Conservation (phyloP, 2,797 vertebrate species). For the Cossypha caffra region DNA sequence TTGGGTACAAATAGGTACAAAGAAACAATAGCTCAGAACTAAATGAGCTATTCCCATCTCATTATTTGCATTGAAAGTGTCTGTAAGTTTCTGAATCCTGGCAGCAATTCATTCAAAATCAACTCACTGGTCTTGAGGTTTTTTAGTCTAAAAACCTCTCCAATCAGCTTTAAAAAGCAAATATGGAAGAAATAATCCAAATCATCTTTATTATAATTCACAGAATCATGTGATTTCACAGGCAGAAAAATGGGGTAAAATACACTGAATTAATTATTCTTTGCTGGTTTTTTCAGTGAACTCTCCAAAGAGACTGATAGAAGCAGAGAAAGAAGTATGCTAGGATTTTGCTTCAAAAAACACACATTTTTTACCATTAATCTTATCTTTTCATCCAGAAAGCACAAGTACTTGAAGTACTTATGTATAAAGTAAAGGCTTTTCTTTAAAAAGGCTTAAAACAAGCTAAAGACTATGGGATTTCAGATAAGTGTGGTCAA, state of each 20-base stretch:
- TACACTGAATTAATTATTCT: not conserved
- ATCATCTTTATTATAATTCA: not conserved
- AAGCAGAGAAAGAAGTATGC: not conserved
- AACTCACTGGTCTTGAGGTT: accelerated
- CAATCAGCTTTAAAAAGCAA: not conserved
- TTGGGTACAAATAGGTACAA: not conserved
- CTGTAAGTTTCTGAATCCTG: not conserved
- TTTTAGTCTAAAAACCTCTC: not conserved
- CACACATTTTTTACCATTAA: not conserved
- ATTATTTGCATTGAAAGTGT: not conserved
- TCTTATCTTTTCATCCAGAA: not conserved
- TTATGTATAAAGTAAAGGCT: not conserved
- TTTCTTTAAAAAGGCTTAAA: not conserved
- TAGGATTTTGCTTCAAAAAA: not conserved
- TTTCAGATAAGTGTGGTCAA: not conserved
- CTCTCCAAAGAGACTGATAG: not conserved
- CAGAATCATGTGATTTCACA: not conserved
- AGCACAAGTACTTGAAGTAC: not conserved
- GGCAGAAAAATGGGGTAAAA: not conserved
- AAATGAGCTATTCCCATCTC: not conserved
- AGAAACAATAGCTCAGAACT: not conserved
- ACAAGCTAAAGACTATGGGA: not conserved
- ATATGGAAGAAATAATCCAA: not conserved
- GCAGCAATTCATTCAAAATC: not conserved
- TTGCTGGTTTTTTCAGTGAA: not conserved